These are phyloP conservation scores for Ceramica pisi DNA, from an alignment of 2,888 invertebrate species.

Conservation along the genomic window DNA sequence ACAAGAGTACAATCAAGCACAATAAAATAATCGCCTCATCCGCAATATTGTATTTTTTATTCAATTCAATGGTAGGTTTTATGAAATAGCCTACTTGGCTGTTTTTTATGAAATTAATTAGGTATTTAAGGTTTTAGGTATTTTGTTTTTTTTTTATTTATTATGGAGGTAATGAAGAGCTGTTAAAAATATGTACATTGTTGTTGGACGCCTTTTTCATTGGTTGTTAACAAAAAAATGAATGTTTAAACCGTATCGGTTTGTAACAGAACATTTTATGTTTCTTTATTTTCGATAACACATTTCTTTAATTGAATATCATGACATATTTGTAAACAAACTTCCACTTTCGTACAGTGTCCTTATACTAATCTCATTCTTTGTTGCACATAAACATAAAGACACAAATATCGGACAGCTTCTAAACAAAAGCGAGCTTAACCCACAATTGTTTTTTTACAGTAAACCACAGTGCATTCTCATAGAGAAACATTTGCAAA, in stretches of 20 bases:
- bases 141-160: neutral
- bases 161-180: neutral
- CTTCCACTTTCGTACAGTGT: too few species aligned
- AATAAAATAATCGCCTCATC: conserved; percentile 51
- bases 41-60: conserved; percentile 40
- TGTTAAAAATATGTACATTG: neutral
- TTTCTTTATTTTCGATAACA: too few species aligned
- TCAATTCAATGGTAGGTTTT: conserved; percentile 14
- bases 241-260: neutral
- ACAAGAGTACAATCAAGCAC: conserved; percentile 54
- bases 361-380: too few species aligned
- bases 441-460: too few species aligned
- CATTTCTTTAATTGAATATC: too few species aligned
- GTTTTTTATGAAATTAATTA: neutral
- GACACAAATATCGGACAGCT: too few species aligned
- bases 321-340: too few species aligned
- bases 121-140: neutral
- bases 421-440: too few species aligned
- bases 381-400: too few species aligned
- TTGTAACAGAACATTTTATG: neutral
- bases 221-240: neutral
- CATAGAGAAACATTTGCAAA: too few species aligned
- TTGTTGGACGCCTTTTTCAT: neutral
- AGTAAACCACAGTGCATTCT: too few species aligned
- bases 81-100: neutral